phyloP scores from a whole-genome alignment of 2,888 invertebrate species.

The Cotesia congregata region DNA sequence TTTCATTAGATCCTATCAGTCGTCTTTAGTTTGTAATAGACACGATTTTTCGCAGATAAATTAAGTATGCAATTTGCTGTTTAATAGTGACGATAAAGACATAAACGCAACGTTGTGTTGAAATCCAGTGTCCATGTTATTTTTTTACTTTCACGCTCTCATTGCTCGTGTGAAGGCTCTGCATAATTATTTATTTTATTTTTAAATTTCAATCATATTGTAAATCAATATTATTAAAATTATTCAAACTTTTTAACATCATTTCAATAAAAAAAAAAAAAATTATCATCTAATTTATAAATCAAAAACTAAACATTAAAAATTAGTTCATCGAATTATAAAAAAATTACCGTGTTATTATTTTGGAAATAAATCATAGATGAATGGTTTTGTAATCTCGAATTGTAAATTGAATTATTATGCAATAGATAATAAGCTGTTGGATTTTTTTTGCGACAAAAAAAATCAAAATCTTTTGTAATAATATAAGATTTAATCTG shows the following conservation, averaged over 20 bases:
- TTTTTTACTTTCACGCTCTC: slow-evolving; percentile 67
- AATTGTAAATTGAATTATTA: not conserved
- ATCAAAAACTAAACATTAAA: not conserved
- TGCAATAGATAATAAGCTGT: not conserved
- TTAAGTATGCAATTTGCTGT: not conserved
- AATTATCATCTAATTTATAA: not conserved
- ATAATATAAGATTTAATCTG: not conserved
- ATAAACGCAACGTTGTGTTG: slow-evolving; percentile 45
- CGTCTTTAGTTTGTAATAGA: not conserved
- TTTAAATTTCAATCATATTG: not conserved
- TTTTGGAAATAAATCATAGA: not conserved
- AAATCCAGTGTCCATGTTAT: slow-evolving; percentile 52
- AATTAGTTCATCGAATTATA: not conserved
- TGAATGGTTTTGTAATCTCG: not conserved
- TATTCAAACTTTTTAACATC: not conserved
- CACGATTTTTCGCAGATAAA: not conserved
- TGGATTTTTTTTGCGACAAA: not conserved
- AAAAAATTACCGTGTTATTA: not conserved
- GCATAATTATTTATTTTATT: slow-evolving; percentile 43
- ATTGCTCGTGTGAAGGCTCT: slow-evolving; percentile 64
- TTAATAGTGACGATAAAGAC: slow-evolving; percentile 11
- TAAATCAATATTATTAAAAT: not conserved
- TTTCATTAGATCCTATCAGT: not conserved
- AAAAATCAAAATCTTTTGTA: not conserved
- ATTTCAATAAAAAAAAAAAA: not conserved